Evolutionary conservation across 2,113 vertebrate genomes (phyloP).

Genomic region (Galeopterus variegatus): DNA sequence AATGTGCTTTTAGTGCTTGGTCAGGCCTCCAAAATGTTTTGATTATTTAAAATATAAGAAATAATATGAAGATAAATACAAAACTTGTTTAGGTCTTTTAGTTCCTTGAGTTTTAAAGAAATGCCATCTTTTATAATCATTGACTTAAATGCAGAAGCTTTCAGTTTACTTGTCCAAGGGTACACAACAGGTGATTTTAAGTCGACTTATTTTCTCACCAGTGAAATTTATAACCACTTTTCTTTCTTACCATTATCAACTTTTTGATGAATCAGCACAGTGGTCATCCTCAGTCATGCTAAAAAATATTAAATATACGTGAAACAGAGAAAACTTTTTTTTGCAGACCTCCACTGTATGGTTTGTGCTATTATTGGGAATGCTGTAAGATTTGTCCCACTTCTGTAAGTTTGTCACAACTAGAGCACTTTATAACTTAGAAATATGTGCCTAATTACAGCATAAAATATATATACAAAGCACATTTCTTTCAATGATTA

Average conservation of each 20-base stretch:
- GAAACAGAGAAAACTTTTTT: background rate
- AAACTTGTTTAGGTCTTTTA: background rate
- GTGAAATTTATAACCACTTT: conserved; percentile 50
- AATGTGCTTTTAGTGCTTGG: conserved; percentile 61
- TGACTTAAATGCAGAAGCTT: conserved; percentile 56
- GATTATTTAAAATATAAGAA: conserved; percentile 61
- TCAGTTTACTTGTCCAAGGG: conserved; percentile 18
- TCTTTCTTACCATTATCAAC: background rate
- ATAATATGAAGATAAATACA: conserved; percentile 41
- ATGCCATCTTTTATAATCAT: conserved; percentile 1
- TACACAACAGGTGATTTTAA: conserved; percentile 39
- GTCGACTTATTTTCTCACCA: conserved; percentile 17
- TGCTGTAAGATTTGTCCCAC: fast-evolving
- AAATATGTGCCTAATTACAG: background rate
- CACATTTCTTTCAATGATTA: background rate
- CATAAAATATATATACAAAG: background rate
- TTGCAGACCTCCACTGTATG: background rate
- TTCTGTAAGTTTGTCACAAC: background rate
- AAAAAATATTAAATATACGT: conserved; percentile 41
- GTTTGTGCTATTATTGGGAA: background rate
- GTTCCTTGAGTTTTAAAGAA: conserved; percentile 10
- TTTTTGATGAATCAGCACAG: conserved; percentile 47
- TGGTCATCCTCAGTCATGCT: background rate
- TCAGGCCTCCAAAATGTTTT: conserved; percentile 50
- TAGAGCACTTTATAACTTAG: background rate